Conservation (phyloP, 2,888 invertebrate genomes). For the Acanthosoma haemorrhoidale region DNA sequence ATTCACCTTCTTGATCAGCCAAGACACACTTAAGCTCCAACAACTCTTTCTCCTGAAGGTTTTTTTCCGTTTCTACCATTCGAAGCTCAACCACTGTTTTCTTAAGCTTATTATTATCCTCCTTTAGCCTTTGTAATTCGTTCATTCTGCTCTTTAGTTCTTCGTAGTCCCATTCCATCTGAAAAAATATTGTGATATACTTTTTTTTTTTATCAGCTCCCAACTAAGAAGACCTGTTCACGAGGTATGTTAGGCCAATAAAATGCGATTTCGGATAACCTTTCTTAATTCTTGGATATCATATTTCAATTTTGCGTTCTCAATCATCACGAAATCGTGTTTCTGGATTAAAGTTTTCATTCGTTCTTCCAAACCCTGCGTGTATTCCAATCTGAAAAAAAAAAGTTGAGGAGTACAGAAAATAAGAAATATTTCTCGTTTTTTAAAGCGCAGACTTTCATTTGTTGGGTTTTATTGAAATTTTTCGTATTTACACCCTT, state of each 20-base stretch:
- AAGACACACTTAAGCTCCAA: constrained; percentile 19
- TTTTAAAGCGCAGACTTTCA: too few relatives aligned
- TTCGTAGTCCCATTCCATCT: constrained; percentile 35
- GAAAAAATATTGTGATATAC: not conserved
- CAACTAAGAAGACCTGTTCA: too few relatives aligned
- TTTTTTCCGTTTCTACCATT: constrained; percentile 18
- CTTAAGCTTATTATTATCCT: constrained; percentile 23
- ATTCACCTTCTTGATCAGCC: constrained; percentile 33
- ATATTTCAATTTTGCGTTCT: constrained; percentile 20
- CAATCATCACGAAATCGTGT: constrained; percentile 30
- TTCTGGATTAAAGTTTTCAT: constrained; percentile 32
- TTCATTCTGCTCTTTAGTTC: constrained; percentile 22
- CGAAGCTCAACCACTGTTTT: constrained; percentile 27
- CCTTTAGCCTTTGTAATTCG: constrained; percentile 18
- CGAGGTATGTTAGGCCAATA: too few relatives aligned
- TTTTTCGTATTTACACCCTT: too few relatives aligned
- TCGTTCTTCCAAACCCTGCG: constrained; percentile 31
- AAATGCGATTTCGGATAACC: too few relatives aligned
- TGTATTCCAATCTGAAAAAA: constrained; percentile 22
- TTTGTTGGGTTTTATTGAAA: too few relatives aligned
- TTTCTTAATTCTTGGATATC: constrained; percentile 28
- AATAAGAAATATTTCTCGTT: too few relatives aligned
- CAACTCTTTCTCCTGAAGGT: constrained; percentile 28
- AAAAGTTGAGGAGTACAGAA: too few relatives aligned
- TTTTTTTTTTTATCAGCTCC: not conserved